phyloP scores from a whole-genome alignment of 2,797 vertebrate genomes.

The Propithecus deckenii region DNA sequence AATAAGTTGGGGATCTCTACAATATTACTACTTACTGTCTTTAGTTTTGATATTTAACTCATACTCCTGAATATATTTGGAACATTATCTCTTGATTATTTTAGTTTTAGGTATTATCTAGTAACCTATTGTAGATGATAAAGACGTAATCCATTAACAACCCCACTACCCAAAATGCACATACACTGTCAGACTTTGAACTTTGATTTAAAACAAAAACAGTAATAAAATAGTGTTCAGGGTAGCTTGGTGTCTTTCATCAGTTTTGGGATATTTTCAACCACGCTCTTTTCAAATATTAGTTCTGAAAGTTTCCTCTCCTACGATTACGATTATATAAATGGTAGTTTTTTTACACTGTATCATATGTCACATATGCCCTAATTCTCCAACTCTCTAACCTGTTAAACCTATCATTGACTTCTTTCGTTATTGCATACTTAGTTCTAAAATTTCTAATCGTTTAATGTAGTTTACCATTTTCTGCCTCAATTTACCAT shows the following conservation, averaged over 20 bases:
- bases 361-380: background rate
- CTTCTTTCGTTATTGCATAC: background rate
- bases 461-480: background rate
- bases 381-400: background rate
- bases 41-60: background rate
- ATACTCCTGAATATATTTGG: background rate
- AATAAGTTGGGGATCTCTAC: background rate
- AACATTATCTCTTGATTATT: background rate
- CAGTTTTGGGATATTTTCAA: background rate
- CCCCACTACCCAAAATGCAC: background rate
- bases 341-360: background rate
- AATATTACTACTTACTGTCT: background rate
- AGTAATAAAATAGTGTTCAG: background rate
- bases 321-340: background rate
- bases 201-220: no score
- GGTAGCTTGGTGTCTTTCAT: background rate
- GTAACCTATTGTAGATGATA: background rate
- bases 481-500: background rate
- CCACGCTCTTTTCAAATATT: background rate
- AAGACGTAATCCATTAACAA: background rate
- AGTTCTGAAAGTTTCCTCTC: background rate
- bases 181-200: background rate
- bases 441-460: background rate
- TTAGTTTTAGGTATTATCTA: background rate
- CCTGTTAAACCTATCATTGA: background rate